Evolutionary conservation across 2,797 vertebrate genomes (phyloP), one percentile per base, ranked within the genome.

Genomic region (Brachyalestes nurse): DNA sequence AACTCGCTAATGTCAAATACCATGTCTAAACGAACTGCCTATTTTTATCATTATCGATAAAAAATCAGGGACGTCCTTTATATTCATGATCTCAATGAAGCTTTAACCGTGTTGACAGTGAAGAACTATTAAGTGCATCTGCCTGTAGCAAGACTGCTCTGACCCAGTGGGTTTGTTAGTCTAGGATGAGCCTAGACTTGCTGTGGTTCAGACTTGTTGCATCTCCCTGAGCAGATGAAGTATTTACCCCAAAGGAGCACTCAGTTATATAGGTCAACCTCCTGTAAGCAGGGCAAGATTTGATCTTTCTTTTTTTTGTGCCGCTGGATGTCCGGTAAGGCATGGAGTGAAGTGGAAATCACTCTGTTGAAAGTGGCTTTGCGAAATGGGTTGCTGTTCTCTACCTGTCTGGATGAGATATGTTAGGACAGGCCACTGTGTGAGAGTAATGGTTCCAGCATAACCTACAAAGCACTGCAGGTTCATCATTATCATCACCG

Each of bases 191-290:
- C 42, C 53, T 61, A 38, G 74, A 53, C 78, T 61, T 69, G 74
- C 78, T 67, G 28, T 51, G 71, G 58, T 61, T 61, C 34, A 45
- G 34, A 67, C 78, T 21, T 66, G 66, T 81, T 81, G 55, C 77
- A 67, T 66, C 70, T 62, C 73, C 21, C 47, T 16, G 60, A 73
- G 57, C 62, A 78, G 62, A 78, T 80, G 72, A 77, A 73, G 40
- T 28, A 75, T 83, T 71, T 64, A 83, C 73, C 73, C 82, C 73
- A 77, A 70, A 77, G 82, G 78, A 77, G 69, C 75, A 69, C 70
- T 67, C 64, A 49, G 23, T 80, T 83, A 83, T 76, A 60, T 80
- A 76, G 72, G 77, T 80, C 82, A 83, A 38, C 67, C 67, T 80
- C 34, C 53, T 75, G 66, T 47, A 79, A 83, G 57, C 70, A 72